Base-by-base conservation (phyloP, 2,888 invertebrate genomes). In the Flexamia atlantica region DNA sequence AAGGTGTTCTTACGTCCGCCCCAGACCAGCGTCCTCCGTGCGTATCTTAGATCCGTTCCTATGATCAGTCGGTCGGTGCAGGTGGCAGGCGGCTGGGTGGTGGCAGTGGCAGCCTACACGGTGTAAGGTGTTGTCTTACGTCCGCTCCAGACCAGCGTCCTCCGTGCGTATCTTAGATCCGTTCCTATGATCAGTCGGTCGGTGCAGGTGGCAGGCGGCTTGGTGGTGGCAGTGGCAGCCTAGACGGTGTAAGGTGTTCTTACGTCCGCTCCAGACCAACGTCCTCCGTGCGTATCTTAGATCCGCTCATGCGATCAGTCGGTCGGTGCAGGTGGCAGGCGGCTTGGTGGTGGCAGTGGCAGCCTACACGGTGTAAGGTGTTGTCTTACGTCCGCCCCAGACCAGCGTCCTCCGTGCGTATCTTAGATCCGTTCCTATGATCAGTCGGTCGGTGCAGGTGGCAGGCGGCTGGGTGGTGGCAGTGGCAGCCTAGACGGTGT, bases 81-180 rank as follows among this genome's bases (percentile, higher is more conserved):
- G 36, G 36, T 36, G 36, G 36, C 46, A 46, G 46, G 17, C 46
- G 46, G 46, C 20, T 23, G 53, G 23, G 53, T 14, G 46, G n/a
- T n/a, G n/a, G n/a, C n/a, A n/a, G 53, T 53, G 53, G 5, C 53
- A n/a, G 20, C 20, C 20, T 20, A 23, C 20, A 2, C 53, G 53
- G 64, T 64, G 64, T 64, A 53, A 53, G 64, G 64, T 28, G 64
- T 28, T 64, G 64, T 64, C 28, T 64, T 64, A 23, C 57, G 57
- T 57, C 57, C 20, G 57, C 20, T 57, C 57, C 57, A 57, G 23
- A 57, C 57, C 23, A 4, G 5, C 32, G 68, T 32, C 68, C 7
- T 36, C 36, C 36, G 9, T 9, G 36, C 60, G 25, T 25, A 17
- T 46, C 40, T 12, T 40, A n/a, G 36, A 36, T 36, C 5, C 9